Evolutionary conservation across 2,113 vertebrate genomes (phyloP).

Genomic region (Phaethon lepturus): DNA sequence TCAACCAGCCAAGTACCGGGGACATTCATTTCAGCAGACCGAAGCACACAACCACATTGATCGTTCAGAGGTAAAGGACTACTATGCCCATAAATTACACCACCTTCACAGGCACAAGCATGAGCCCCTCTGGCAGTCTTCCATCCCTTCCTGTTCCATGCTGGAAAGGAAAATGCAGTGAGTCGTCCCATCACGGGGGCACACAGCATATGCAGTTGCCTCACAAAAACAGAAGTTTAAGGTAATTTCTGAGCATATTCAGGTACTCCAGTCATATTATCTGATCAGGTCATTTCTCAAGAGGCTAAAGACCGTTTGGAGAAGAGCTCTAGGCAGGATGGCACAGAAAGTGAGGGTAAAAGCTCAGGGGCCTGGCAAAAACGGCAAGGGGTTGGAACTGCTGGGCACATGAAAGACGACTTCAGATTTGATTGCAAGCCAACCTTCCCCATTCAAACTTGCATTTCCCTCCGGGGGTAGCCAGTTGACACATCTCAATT

Average conservation of each 20-base stretch:
- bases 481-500: neutral
- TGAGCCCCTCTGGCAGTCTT: neutral
- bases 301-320: neutral
- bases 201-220: neutral
- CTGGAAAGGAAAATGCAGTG: neutral
- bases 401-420: neutral
- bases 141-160: rapidly evolving
- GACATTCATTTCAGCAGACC: neutral
- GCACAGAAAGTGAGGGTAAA: neutral
- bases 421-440: neutral
- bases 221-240: neutral
- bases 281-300: neutral
- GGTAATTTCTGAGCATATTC: neutral
- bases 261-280: neutral
- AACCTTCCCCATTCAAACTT: neutral
- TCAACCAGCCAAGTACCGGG: neutral
- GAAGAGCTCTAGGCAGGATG: neutral
- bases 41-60: neutral
- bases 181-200: rapidly evolving
- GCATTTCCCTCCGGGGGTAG: neutral
- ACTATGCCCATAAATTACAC: neutral
- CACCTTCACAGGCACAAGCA: neutral
- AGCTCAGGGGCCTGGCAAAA: neutral
- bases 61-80: neutral
- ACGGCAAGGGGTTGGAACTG: neutral